A percentile compares a stretch with the other conserved stretches of the same genome.
Evolutionary conservation across 2,888 invertebrate genomes (phyloP).

Genomic region (Elysia crispata): DNA sequence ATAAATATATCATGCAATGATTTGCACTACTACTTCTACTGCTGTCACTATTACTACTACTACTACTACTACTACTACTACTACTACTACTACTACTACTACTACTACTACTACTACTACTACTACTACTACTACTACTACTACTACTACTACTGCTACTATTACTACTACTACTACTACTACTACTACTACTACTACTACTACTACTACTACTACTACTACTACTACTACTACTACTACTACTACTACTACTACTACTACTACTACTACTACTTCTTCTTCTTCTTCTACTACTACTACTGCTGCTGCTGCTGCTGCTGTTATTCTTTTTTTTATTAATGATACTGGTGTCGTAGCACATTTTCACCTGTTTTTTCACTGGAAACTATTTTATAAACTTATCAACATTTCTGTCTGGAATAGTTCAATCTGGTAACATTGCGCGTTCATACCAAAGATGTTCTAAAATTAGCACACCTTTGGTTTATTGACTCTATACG

Average conservation of each 20-base stretch:
- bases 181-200: slow-evolving; percentile 31
- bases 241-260: slow-evolving; percentile 25
- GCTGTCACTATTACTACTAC: not conserved
- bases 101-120: slow-evolving; percentile 37
- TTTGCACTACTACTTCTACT: slow-evolving; percentile 25
- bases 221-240: slow-evolving; percentile 23
- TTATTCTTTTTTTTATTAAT: not conserved
- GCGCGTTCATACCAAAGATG: too few species aligned
- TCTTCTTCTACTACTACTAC: not conserved
- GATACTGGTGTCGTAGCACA: not conserved
- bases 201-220: slow-evolving; percentile 33
- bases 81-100: slow-evolving; percentile 37
- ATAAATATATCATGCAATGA: not conserved
- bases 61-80: slow-evolving; percentile 24
- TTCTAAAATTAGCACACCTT: too few species aligned
- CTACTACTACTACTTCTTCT: slow-evolving; percentile 6
- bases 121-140: slow-evolving; percentile 37
- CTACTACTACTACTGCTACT: slow-evolving; percentile 17
- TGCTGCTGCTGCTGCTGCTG: not conserved
- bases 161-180: slow-evolving; percentile 34
- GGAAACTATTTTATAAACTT: too few species aligned
- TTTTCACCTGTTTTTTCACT: too few species aligned
- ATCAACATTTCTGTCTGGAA: too few species aligned
- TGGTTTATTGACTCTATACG: too few species aligned
- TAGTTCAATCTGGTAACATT: too few species aligned